phyloP scores from a whole-genome alignment of 2,888 invertebrate genomes.

The Escarpia spicata region DNA sequence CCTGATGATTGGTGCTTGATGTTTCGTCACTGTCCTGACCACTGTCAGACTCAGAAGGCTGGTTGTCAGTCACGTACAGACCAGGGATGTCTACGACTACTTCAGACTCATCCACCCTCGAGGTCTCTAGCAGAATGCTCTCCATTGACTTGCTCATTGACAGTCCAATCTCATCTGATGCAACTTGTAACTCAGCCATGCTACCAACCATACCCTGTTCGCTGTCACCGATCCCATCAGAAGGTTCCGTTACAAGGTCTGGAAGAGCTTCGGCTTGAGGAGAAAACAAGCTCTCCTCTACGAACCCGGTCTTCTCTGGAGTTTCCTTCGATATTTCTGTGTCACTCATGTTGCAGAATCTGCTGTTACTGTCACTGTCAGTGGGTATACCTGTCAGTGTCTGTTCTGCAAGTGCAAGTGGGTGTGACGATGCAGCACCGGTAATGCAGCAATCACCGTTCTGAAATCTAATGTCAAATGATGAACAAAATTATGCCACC shows the following conservation, averaged over 20 bases:
- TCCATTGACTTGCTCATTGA: conserved; percentile 36
- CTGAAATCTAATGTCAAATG: background rate
- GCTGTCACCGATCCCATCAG: background rate
- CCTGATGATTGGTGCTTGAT: background rate
- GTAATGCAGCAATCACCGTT: background rate
- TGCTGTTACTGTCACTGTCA: background rate
- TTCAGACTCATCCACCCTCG: conserved; percentile 35
- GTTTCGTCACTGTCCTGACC: background rate
- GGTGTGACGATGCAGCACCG: background rate
- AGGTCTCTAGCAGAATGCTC: conserved; percentile 40
- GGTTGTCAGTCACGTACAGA: background rate
- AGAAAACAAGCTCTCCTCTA: conserved; percentile 5
- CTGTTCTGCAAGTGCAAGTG: background rate
- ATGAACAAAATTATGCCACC: background rate
- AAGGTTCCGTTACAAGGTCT: background rate
- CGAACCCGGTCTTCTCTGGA: background rate
- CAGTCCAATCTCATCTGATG: background rate
- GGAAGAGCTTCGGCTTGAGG: conserved; percentile 10
- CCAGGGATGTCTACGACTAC: conserved; percentile 27
- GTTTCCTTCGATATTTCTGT: background rate
- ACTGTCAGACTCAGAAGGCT: background rate
- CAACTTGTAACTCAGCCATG: conserved; percentile 6
- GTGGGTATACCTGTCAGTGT: background rate
- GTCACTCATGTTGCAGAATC: background rate
- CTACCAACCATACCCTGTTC: background rate